Evolutionary conservation across 2,113 vertebrate species (phyloP).

Genomic region (Poeciliopsis turrubarensis): DNA sequence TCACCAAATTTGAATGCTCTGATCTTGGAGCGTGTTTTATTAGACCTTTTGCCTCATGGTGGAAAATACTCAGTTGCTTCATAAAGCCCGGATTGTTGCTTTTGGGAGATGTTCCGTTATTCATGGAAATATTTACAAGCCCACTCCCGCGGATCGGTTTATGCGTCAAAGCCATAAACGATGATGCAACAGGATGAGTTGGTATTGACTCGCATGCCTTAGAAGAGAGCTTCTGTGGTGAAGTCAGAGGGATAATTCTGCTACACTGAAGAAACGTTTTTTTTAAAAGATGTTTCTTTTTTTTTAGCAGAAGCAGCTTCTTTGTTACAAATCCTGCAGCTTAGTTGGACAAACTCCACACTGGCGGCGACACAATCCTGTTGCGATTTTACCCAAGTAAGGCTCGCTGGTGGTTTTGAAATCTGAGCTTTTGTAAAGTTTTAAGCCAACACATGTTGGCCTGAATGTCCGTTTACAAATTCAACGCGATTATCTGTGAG

Average conservation of each 20-base stretch:
- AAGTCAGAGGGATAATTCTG: not conserved
- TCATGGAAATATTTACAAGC: not conserved
- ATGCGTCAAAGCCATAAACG: not conserved
- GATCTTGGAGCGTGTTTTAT: not conserved
- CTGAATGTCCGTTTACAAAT: too few relatives aligned
- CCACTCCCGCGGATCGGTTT: not conserved
- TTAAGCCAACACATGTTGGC: too few relatives aligned
- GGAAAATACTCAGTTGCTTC: not conserved
- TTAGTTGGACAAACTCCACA: too few relatives aligned
- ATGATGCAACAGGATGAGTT: not conserved
- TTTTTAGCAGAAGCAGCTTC: too few relatives aligned
- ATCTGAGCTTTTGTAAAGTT: too few relatives aligned
- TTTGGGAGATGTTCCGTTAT: not conserved
- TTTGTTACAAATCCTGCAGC: too few relatives aligned
- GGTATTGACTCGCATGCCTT: not conserved
- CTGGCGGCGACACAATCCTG: too few relatives aligned
- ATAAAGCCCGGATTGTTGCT: not conserved
- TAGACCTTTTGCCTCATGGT: not conserved
- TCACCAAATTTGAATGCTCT: not conserved
- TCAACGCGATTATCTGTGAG: too few relatives aligned
- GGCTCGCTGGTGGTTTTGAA: too few relatives aligned
- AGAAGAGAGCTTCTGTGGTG: not conserved
- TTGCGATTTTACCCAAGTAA: too few relatives aligned
- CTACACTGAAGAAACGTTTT: too few relatives aligned
- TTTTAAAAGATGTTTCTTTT: too few relatives aligned